phyloP scores from a whole-genome alignment of 2,113 vertebrate genomes.

The Zingel zingel region DNA sequence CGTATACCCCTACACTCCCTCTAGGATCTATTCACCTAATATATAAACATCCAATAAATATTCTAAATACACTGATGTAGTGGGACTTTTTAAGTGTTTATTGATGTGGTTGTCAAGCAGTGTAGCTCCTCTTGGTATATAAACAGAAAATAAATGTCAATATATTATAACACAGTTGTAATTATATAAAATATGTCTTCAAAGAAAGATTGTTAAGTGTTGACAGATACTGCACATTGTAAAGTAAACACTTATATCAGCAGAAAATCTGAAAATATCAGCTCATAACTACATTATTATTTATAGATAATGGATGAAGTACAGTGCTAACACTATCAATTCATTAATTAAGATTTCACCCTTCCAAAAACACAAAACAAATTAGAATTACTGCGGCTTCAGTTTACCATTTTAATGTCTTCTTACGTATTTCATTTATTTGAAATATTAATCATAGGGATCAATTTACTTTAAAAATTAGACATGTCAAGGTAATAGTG shows the following conservation, averaged over 20 bases:
- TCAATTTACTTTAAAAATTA: not conserved
- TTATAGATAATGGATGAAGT: not conserved
- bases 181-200: not conserved
- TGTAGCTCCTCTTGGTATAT: not conserved
- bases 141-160: not conserved
- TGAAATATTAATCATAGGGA: too few relatives aligned
- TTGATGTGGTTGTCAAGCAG: too few relatives aligned
- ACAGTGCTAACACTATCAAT: too few relatives aligned
- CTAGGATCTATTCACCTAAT: not conserved
- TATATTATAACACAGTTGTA: not conserved
- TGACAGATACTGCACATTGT: not conserved
- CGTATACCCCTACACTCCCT: not conserved
- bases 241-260: not conserved
- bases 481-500: not conserved
- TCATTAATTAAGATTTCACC: not conserved
- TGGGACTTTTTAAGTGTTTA: too few relatives aligned
- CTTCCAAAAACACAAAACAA: not conserved
- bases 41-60: too few relatives aligned
- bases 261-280: not conserved
- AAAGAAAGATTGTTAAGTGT: not conserved
- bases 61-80: too few relatives aligned
- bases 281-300: not conserved
- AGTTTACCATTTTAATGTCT: not conserved
- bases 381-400: accelerated
- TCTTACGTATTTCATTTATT: not conserved